Conservation (phyloP, 2,888 invertebrate genomes). For the Drosophila cracens region DNA sequence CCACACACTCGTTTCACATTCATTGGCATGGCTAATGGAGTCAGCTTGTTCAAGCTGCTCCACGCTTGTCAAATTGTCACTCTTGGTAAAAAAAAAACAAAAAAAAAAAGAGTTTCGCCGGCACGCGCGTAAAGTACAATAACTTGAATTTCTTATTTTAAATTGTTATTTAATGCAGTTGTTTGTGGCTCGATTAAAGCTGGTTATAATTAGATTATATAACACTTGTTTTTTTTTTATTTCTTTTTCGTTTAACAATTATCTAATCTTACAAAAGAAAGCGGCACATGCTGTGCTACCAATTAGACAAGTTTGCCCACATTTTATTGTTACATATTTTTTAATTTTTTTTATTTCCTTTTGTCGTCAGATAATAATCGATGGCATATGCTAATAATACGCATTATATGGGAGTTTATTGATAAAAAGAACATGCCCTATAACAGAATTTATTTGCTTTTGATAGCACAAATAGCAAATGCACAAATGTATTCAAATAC, state of each 20-base stretch:
- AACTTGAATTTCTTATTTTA: constrained; percentile 49
- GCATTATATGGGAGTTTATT: constrained; percentile 17
- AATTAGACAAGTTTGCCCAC: constrained; percentile 69
- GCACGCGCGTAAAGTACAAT: constrained; percentile 65
- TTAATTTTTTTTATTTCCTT: constrained; percentile 19
- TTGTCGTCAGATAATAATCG: constrained; percentile 16
- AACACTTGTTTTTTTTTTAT: constrained; percentile 43
- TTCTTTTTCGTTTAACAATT: constrained; percentile 44
- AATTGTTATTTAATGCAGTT: constrained; percentile 73
- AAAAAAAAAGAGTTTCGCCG: constrained; percentile 58
- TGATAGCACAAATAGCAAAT: constrained; percentile 22
- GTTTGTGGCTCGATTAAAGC: constrained; percentile 56
- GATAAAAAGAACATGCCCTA: background rate
- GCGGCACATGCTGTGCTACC: constrained; percentile 55
- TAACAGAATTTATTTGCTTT: constrained; percentile 7
- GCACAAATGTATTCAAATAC: background rate
- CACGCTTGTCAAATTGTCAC: constrained; percentile 40
- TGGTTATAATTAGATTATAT: constrained; percentile 77
- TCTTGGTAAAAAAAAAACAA: background rate
- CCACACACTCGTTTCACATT: constrained; percentile 66
- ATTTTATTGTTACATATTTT: background rate
- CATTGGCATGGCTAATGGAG: constrained; percentile 66
- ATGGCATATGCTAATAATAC: constrained; percentile 28
- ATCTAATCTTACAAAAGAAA: constrained; percentile 74
- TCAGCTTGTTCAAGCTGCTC: constrained; percentile 15